Conservation (phyloP, 2,797 vertebrate species). For the Galaxias olidus region DNA sequence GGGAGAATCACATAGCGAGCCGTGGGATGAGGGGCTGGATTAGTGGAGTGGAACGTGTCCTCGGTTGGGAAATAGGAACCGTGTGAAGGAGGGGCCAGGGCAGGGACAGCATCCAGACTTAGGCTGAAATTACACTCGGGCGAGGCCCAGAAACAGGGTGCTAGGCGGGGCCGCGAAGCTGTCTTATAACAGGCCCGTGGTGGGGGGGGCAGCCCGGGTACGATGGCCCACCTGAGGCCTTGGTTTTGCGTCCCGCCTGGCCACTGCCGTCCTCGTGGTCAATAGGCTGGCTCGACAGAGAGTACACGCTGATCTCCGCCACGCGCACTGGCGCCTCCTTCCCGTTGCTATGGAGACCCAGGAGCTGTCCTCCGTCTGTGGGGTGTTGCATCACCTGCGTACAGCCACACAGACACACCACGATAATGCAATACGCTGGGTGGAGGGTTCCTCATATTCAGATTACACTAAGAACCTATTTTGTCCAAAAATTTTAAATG, state of each 20-base stretch:
- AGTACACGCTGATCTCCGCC: slow-evolving; percentile 80
- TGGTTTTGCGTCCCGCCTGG: slow-evolving; percentile 74
- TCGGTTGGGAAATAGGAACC: slow-evolving; percentile 58
- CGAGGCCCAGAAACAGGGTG: neutral
- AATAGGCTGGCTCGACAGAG: slow-evolving; percentile 79
- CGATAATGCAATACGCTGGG: too few relatives aligned
- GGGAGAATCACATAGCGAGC: slow-evolving; percentile 58
- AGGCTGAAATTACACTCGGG: neutral
- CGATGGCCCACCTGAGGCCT: slow-evolving; percentile 71
- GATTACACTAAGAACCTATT: too few relatives aligned
- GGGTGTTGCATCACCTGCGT: slow-evolving; percentile 81
- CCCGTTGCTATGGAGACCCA: slow-evolving; percentile 80
- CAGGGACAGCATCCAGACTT: slow-evolving; percentile 10
- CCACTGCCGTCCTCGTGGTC: slow-evolving; percentile 76
- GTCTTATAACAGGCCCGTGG: too few relatives aligned
- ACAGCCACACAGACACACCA: slow-evolving; percentile 12
- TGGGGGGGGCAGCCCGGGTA: neutral
- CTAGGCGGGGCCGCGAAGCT: neutral
- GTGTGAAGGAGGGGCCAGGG: slow-evolving; percentile 47
- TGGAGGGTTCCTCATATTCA: too few relatives aligned
- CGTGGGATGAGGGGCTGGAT: slow-evolving; percentile 45
- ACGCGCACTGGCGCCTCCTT: slow-evolving; percentile 76
- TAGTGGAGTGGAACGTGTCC: slow-evolving; percentile 57
- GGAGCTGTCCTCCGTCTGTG: slow-evolving; percentile 76
- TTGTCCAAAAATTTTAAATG: too few relatives aligned